A percentile compares a stretch with the other conserved stretches of the same genome.
Conservation (phyloP, 2,797 vertebrate genomes). For the Pitangus sulphuratus region DNA sequence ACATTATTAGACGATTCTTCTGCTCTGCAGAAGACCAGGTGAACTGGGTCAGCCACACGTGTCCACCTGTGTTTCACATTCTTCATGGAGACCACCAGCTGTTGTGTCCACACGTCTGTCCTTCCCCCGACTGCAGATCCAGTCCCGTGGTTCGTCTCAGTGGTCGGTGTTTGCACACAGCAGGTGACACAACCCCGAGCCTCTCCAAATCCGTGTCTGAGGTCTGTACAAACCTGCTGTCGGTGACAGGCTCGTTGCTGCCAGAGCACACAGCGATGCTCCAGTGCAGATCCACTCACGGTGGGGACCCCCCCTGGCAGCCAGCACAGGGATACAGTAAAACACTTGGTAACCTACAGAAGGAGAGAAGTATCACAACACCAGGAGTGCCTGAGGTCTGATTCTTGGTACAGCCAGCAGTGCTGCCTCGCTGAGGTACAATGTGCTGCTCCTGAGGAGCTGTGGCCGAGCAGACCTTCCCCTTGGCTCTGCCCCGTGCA, state of each 20-base stretch:
- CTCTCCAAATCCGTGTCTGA: neutral
- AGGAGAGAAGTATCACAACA: neutral
- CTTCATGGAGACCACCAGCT: neutral
- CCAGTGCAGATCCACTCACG: neutral
- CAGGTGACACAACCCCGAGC: neutral
- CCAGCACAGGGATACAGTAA: neutral
- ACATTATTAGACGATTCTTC: neutral
- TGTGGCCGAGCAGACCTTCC: neutral
- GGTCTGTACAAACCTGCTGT: neutral
- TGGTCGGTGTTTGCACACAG: neutral
- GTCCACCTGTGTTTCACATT: neutral
- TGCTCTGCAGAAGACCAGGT: neutral
- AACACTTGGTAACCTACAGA: neutral
- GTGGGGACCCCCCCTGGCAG: neutral
- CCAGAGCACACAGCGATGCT: rapidly evolving
- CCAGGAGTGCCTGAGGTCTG: neutral
- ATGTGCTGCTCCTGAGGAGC: neutral
- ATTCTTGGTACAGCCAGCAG: neutral
- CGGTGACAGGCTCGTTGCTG: rapidly evolving
- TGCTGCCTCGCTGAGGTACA: neutral
- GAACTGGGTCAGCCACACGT: neutral
- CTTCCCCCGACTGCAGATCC: neutral
- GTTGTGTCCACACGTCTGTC: neutral
- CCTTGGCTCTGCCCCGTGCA: neutral
- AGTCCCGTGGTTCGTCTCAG: neutral